A percentile compares a stretch with the other conserved stretches of the same genome.
Evolutionary conservation across 2,113 vertebrate species (phyloP).

Genomic region (Epinephelus fuscoguttatus): DNA sequence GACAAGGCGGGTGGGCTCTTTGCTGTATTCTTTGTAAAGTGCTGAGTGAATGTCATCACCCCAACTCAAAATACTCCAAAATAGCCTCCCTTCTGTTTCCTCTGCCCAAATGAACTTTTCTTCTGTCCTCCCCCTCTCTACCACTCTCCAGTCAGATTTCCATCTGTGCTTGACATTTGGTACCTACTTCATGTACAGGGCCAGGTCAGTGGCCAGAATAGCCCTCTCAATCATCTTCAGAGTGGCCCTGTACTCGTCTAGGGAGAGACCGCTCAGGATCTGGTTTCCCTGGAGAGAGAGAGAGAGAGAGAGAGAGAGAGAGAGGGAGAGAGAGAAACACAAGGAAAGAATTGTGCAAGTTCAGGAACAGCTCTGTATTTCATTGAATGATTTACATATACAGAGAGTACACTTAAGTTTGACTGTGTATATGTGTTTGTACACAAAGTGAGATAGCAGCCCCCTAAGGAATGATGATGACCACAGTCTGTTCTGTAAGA

Average conservation of each 20-base stretch:
- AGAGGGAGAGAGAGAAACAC: background rate
- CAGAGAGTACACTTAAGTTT: background rate
- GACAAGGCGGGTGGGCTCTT: background rate
- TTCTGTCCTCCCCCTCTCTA: background rate
- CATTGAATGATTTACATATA: background rate
- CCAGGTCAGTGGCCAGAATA: slow-evolving; percentile 96
- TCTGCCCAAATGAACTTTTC: background rate
- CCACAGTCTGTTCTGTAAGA: background rate
- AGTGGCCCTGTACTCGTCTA: slow-evolving; percentile 94
- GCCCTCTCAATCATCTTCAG: slow-evolving; percentile 97
- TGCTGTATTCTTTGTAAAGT: no score
- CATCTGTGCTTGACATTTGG: slow-evolving; percentile 63
- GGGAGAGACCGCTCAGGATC: slow-evolving; percentile 94
- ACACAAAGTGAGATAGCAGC: background rate
- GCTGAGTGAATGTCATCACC: background rate
- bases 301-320: background rate
- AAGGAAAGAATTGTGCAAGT: background rate
- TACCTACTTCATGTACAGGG: slow-evolving; percentile 97
- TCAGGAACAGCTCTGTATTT: background rate
- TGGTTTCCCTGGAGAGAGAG: slow-evolving; percentile 90
- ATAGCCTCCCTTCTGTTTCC: background rate
- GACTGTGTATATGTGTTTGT: background rate
- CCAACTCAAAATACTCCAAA: background rate
- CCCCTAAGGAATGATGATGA: slow-evolving; percentile 2
- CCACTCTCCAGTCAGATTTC: slow-evolving; percentile 12